phyloP scores from a whole-genome alignment of 2,888 invertebrate genomes.

The Piscicola geometra region DNA sequence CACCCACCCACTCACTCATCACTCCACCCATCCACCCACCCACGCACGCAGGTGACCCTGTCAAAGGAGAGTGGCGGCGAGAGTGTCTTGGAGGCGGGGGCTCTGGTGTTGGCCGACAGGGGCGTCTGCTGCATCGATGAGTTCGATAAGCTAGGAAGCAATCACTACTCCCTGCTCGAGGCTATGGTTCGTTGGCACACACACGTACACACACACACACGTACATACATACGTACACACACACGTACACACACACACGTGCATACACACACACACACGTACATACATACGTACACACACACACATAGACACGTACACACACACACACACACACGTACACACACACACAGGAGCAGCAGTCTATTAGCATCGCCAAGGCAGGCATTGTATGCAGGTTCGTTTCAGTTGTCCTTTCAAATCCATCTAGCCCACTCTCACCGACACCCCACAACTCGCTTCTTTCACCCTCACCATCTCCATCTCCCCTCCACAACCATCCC shows the following conservation, averaged over 20 bases:
- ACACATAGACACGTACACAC: too few relatives aligned
- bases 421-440: too few relatives aligned
- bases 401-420: too few relatives aligned
- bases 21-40: not conserved
- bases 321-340: not conserved
- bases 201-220: not conserved
- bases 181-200: conserved; percentile 64
- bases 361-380: conserved; percentile 83
- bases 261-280: not conserved
- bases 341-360: conserved; percentile 77
- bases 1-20: not conserved
- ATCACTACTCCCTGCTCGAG: conserved; percentile 75
- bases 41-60: conserved; percentile 66
- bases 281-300: not conserved
- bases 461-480: too few relatives aligned
- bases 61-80: conserved; percentile 66
- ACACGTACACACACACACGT: conserved; percentile 6
- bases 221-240: not conserved
- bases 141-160: conserved; percentile 81
- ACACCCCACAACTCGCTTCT: too few relatives aligned
- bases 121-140: conserved; percentile 92
- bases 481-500: too few relatives aligned
- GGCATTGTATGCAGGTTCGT: conserved; percentile 65
- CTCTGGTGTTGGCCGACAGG: conserved; percentile 71
- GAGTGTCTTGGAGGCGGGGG: conserved; percentile 76